Evolutionary conservation across 2,113 vertebrate species (phyloP).

Genomic region (Eptesicus fuscus): DNA sequence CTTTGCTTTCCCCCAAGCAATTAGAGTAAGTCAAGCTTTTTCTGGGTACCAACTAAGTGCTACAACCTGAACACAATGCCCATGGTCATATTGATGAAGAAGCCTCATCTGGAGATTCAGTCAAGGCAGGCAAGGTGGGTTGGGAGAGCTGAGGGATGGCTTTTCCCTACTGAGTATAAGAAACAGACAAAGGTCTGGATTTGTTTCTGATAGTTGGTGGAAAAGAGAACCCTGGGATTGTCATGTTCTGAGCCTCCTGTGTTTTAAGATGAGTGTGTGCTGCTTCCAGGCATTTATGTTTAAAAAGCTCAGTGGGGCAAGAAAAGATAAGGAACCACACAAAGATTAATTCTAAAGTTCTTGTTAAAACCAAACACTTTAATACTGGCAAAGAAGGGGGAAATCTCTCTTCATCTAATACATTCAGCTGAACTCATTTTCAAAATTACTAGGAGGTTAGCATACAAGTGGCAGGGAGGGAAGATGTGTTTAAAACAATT

Average conservation of each 20-base stretch:
- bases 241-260: slow-evolving; percentile 30
- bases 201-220: slow-evolving; percentile 35
- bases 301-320: slow-evolving; percentile 67
- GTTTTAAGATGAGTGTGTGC: slow-evolving; percentile 58
- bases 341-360: slow-evolving; percentile 74
- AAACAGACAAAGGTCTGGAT: slow-evolving; percentile 37
- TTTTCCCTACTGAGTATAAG: not conserved
- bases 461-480: not conserved
- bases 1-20: not conserved
- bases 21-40: not conserved
- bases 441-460: slow-evolving; percentile 51
- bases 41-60: not conserved
- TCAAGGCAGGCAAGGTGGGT: fast-evolving
- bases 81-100: not conserved
- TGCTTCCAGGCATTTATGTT: slow-evolving; percentile 68
- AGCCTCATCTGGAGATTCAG: not conserved
- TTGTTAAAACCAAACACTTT: slow-evolving; percentile 71
- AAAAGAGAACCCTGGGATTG: slow-evolving; percentile 45
- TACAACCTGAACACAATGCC: not conserved
- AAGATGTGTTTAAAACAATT: slow-evolving; percentile 23
- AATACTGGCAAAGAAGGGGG: slow-evolving; percentile 42
- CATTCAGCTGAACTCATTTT: slow-evolving; percentile 56
- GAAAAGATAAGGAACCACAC: slow-evolving; percentile 62
- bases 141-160: not conserved
- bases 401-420: slow-evolving; percentile 14